Evolutionary conservation across 2,888 invertebrate genomes (phyloP), one percentile per base, ranked within the genome.

Genomic region (Agonopterix alstromeriana): DNA sequence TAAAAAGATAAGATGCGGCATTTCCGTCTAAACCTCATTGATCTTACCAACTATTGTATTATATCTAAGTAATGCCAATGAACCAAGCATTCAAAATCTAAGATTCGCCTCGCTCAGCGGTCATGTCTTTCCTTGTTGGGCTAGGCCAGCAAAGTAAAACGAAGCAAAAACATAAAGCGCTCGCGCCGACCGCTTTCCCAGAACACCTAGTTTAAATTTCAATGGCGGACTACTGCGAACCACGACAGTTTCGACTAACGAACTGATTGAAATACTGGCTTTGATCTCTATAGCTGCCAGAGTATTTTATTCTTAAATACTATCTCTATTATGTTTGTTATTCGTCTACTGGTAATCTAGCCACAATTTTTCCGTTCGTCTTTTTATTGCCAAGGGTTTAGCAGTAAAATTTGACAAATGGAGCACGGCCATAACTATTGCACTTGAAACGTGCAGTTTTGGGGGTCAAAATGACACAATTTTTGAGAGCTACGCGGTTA

Each of bases 171-270:
- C 51, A 55, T 49, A 36, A 46, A 57, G 51, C 48, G 11, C 17
- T 12, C 10, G 36, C 53, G 54, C 53, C 48, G 57, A 60, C 55
- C 49, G 65, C 60, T 66, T 86, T 86, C 85, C 67, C 67, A 74
- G 86, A 86, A 87, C 61, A 57, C 57, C 77, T 84, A 82, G 84
- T 85, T 87, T 82, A 80, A 84, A 85, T 86, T 86, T 87, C 86
- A 84, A 86, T 82, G 73, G 81, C 69, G 64, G 73, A 72, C 72
- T 84, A 83, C 83, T 73, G 77, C 77, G 82, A 82, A 81, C 65
- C 61, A 64, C 71, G 70, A 63, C 78, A 67, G 73, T 77, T 82
- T 82, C 73, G 77, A 72, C 79, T 82, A 81, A 85, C 82, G 74
- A 85, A 83, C 80, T 71, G 79, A 84, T 82, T 79, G 81, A 78